A percentile compares a stretch with the other conserved stretches of the same genome.
Evolutionary conservation across 2,113 vertebrate genomes (phyloP).

Genomic region (Cyprinodon brontotheroides): DNA sequence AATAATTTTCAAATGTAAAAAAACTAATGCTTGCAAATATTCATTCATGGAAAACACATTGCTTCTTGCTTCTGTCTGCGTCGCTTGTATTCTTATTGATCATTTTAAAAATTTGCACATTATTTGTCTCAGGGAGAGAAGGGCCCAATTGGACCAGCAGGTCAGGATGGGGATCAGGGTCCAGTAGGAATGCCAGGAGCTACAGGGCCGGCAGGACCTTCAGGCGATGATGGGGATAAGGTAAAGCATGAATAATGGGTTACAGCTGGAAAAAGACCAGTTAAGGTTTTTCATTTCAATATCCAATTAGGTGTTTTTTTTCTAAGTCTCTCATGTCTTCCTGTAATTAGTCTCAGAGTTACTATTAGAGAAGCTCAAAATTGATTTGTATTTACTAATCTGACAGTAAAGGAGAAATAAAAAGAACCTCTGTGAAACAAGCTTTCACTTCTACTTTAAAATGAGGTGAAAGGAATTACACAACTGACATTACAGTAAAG

Average conservation of each 20-base stretch:
- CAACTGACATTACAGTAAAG: too few relatives aligned
- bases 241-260: conserved; percentile 39
- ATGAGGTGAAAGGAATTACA: too few relatives aligned
- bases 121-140: conserved; percentile 76
- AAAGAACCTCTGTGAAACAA: too few relatives aligned
- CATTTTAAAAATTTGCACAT: conserved; percentile 6
- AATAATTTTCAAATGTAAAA: neutral
- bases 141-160: conserved; percentile 75
- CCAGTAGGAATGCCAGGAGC: conserved; percentile 70
- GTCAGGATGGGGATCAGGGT: conserved; percentile 79
- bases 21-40: neutral
- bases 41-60: neutral
- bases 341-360: too few relatives aligned
- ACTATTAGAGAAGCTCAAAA: too few relatives aligned
- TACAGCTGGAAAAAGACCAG: neutral
- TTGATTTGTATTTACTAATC: too few relatives aligned
- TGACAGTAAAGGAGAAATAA: too few relatives aligned
- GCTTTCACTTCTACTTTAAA: too few relatives aligned
- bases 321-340: neutral
- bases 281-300: neutral
- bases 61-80: conserved; percentile 2
- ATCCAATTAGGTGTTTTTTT: neutral
- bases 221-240: conserved; percentile 83
- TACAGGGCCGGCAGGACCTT: conserved; percentile 72
- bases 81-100: neutral